Conservation (phyloP, 53 echinoderm and acorn worm species). For the Holothuria leucospilota region DNA sequence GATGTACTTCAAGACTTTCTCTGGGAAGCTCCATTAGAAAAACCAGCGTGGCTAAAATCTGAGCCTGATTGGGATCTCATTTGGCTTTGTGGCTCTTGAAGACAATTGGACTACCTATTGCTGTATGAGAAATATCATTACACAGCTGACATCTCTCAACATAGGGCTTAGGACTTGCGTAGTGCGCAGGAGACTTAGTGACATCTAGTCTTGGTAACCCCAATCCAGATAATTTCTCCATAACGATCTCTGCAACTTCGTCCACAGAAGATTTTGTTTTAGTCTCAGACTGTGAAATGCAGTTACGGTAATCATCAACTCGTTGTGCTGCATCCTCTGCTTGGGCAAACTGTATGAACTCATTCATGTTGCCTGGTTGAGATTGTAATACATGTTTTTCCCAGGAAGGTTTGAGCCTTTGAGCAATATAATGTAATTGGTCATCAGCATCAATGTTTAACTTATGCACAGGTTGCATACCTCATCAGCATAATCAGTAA, state of each 20-base stretch:
- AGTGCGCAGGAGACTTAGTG: too few relatives aligned
- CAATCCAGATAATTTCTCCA: slow-evolving; percentile 18
- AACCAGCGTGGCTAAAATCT: too few relatives aligned
- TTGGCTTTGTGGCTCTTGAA: too few relatives aligned
- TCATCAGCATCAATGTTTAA: slow-evolving; percentile 31
- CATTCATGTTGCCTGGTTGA: slow-evolving; percentile 27
- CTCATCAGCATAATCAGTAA: too few relatives aligned
- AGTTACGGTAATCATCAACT: background rate
- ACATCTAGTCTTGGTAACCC: background rate
- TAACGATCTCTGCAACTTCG: slow-evolving; percentile 8
- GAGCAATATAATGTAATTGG: slow-evolving; percentile 33
- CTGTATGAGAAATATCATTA: too few relatives aligned
- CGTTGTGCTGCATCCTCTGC: slow-evolving; percentile 39
- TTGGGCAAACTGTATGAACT: slow-evolving; percentile 9
- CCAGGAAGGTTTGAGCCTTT: background rate
- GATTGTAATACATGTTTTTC: slow-evolving; percentile 34
- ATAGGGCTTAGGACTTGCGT: too few relatives aligned
- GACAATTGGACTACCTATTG: too few relatives aligned
- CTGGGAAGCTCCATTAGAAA: background rate
- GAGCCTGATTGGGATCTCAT: too few relatives aligned
- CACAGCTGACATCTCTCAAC: too few relatives aligned
- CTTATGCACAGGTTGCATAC: background rate
- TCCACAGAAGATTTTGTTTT: background rate
- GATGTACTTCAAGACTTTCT: too few relatives aligned
- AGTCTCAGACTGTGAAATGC: background rate